Conservation (phyloP, 2,888 invertebrate genomes). For the Ariolimax columbianus region DNA sequence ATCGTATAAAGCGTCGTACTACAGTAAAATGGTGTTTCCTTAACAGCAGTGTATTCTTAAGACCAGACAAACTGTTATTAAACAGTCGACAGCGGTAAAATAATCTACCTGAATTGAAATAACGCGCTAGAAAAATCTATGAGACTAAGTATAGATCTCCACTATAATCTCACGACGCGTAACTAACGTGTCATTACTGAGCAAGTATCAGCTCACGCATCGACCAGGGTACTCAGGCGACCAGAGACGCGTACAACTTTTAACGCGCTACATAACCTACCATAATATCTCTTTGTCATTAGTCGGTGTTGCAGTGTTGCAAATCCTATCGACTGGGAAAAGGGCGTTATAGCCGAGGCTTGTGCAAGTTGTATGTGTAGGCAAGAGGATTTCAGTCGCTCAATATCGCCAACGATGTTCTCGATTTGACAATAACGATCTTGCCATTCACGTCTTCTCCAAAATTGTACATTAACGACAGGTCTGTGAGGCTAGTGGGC, state of each 20-base stretch:
- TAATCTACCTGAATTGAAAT: background rate
- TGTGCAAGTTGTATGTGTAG: background rate
- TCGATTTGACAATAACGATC: slow-evolving; percentile 9
- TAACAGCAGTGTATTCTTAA: background rate
- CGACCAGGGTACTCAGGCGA: background rate
- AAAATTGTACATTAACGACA: background rate
- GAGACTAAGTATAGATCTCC: slow-evolving; percentile 1
- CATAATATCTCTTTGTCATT: background rate
- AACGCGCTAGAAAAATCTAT: background rate
- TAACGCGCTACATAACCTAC: background rate
- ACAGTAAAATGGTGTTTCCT: background rate
- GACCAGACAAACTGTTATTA: background rate
- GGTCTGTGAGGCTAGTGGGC: background rate
- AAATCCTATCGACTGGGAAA: background rate
- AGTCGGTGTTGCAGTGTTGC: background rate
- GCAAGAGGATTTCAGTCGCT: background rate
- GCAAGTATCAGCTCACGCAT: background rate
- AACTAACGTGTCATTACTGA: slow-evolving; percentile 7
- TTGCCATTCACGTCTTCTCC: background rate
- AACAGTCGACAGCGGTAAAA: background rate
- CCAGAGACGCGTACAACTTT: background rate
- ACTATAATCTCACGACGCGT: background rate
- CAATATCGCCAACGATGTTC: slow-evolving; percentile 9
- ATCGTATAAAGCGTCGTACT: background rate
- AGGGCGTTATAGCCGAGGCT: background rate